Evolutionary conservation across 2,113 vertebrate species (phyloP), one percentile per base, ranked within the genome.

Genomic region (Hemicordylus capensis): DNA sequence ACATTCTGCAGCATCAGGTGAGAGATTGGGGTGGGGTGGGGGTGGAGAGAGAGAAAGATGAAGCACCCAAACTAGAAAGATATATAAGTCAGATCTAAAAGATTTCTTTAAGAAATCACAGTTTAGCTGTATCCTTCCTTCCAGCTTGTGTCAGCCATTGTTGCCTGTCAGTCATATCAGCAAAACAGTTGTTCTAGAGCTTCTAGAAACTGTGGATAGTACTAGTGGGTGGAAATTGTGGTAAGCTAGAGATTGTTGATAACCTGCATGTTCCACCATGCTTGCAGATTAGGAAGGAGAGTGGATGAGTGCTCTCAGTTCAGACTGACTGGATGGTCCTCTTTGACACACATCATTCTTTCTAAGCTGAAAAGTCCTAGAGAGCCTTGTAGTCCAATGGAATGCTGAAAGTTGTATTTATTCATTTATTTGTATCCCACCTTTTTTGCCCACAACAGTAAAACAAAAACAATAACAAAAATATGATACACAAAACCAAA

Each of bases 1-100:
- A 73, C 17, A 3, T 75, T 37, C 85, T 85, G 6, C 17, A 31
- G 72, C 80, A 85, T n/a, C 91, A 92, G 94, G 95, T 97, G 84
- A 94, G 95, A 86, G 37, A 39, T 31, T 14, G 69, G 31, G n/a
- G 17, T 9, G 61, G 34, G 37, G 34, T 31, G 22, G 69, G 31
- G n/a, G 17, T 9, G 61, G 34, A 42, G 42, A 37, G n/a, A 61
- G 20, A 19, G 44, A 44, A 22, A 34, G 12, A 37, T 4, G 6
- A 6, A 28, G 7, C n/a, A 22, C 59, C 28, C 22, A 37, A 39
- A 6, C 46, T 34, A 66, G n/a, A 37, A 12, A 37, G 0, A 59
- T 14, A 6, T 20, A 67, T 9, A 8, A 3, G 10, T 56, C 34
- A 44, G 75, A 26, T 70, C 28, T 44, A 26, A 46, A 10, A 58